Evolutionary conservation across 2,113 vertebrate genomes (phyloP).

Genomic region (Thryonomys swinderianus): DNA sequence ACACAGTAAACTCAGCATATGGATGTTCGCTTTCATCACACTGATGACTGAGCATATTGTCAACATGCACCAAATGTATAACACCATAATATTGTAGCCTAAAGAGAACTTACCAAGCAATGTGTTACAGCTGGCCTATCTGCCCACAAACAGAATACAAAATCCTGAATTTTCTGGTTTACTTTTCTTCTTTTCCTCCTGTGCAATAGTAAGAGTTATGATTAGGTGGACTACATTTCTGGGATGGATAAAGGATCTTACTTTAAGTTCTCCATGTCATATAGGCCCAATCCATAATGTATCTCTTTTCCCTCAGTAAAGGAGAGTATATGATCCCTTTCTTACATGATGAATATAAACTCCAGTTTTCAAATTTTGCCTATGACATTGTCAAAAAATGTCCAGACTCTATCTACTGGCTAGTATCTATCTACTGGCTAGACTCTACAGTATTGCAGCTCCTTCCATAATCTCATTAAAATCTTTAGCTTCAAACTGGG

Average conservation of each 20-base stretch:
- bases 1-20: constrained; percentile 13
- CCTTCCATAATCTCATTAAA: not conserved
- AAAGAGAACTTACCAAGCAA: constrained; percentile 51
- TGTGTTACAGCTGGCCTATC: constrained; percentile 45
- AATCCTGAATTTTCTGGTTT: constrained; percentile 29
- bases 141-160: constrained; percentile 40
- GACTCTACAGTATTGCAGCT: not conserved
- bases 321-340: not conserved
- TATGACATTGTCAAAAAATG: not conserved
- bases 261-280: not conserved
- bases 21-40: constrained; percentile 36
- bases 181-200: constrained; percentile 20
- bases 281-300: not conserved
- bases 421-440: not conserved
- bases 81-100: not conserved
- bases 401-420: not conserved
- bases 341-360: not conserved
- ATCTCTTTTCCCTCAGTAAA: constrained; percentile 27
- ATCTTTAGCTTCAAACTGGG: not conserved
- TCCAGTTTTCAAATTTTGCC: not conserved
- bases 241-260: not conserved
- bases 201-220: not conserved
- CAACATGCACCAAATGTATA: constrained; percentile 32
- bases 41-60: constrained; percentile 46
- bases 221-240: constrained; percentile 30